Base-by-base conservation (phyloP, 1,140 invertebrate genomes). In the Neoseiulus cucumeris region DNA sequence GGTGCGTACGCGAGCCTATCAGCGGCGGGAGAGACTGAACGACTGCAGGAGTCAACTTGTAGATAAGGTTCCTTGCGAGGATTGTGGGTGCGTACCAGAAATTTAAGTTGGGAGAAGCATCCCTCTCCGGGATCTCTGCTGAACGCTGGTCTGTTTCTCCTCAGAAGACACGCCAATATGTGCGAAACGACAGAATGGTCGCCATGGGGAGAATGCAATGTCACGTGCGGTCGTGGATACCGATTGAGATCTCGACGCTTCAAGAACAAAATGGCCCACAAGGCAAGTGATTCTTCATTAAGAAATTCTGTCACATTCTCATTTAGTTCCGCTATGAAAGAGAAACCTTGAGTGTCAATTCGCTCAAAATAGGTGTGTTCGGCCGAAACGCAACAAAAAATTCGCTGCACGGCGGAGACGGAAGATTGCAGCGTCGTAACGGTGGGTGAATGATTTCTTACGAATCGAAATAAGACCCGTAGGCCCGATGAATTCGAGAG, bases 131-230 rank as follows among this genome's bases (percentile, higher is more conserved):
- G n/a, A 18, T 25, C 6, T 65, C 1, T 18, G 25, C 25, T 44
- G 42, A n/a, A 25, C 33, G 14, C 17, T n/a, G n/a, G 14, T 65
- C 64, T 44, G 14, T 64, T 25, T 33, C 41, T 64, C 65, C 45
- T 64, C 14, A 20, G 67, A 66, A 42, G 64, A 69, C 33, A 39
- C 9, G 33, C 33, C 29, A 66, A 71, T 1, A 71, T 68, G 29
- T 73, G 72, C 64, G 68, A 66, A 7, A 72, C 71, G 7, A 69
- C 70, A 0, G 45, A 59, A 9, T 84, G 83, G 83, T 73, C 74
- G 1, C 74, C 76, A 18, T 84, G 82, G 82, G 75, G 75, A 1
- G 75, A 75, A 14, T 84, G 82, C 71, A 77, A 75, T 28, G 80
- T 76, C 2, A 79, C 77, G 0, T 84, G 82, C 72, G 82, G 82